Conservation (phyloP, 1,140 invertebrate species). For the Psilanteris sp. region DNA sequence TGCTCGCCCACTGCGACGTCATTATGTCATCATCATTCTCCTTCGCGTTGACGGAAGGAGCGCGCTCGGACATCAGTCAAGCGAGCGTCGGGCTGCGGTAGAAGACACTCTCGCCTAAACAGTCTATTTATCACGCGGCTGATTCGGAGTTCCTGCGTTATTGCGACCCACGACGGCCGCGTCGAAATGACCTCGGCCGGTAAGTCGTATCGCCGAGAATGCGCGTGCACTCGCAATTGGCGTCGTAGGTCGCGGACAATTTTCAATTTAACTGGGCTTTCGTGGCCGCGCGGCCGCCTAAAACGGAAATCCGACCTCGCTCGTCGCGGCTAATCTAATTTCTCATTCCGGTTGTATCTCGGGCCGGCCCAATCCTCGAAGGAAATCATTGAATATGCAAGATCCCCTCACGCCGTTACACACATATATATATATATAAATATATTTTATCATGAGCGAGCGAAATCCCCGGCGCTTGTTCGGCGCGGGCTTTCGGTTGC, state of each 20-base stretch:
- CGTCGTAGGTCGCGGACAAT: constrained; percentile 9
- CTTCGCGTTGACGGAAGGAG: constrained; percentile 78
- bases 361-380: constrained; percentile 79
- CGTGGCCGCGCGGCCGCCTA: not conserved
- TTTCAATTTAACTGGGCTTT: constrained; percentile 14
- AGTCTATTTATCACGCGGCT: constrained; percentile 22
- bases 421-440: no score
- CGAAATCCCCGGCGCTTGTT: no score
- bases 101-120: constrained; percentile 69
- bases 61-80: constrained; percentile 76
- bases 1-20: constrained; percentile 79
- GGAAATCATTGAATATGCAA: constrained; percentile 87
- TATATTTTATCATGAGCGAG: constrained; percentile 80
- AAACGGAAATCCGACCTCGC: constrained; percentile 54
- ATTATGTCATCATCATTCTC: constrained; percentile 80
- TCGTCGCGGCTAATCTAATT: constrained; percentile 73
- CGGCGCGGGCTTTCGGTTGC: constrained; percentile 67
- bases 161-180: constrained; percentile 62
- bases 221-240: constrained; percentile 4
- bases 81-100: constrained; percentile 66
- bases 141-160: constrained; percentile 12
- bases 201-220: constrained; percentile 19
- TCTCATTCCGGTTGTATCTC: constrained; percentile 42
- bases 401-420: no score
- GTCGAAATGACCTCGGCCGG: constrained; percentile 24